Percentiles rank a stretch among this genome's conserved stretches.
These are phyloP conservation scores for Epinotia bilunana DNA, from an alignment of 2,888 invertebrate genomes.

Conservation along the genomic window DNA sequence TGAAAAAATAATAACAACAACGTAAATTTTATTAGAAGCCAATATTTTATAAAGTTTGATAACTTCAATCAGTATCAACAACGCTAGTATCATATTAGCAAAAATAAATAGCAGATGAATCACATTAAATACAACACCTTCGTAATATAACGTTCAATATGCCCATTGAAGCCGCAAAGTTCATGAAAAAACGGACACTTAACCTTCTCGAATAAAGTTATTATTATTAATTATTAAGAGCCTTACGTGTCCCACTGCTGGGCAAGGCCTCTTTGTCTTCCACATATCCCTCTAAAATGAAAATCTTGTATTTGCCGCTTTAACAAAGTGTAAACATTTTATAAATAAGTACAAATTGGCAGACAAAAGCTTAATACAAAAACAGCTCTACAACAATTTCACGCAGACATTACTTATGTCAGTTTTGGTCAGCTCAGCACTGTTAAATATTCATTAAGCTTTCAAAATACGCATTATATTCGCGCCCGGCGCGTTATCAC, in stretches of 20 bases:
- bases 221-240: too few species aligned
- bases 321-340: constrained; percentile 15
- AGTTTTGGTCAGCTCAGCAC: constrained; percentile 45
- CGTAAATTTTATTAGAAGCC: too few species aligned
- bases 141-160: background rate
- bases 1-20: too few species aligned
- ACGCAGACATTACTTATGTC: constrained; percentile 44
- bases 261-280: too few species aligned
- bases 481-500: constrained; percentile 58
- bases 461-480: constrained; percentile 50
- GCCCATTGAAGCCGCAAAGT: background rate
- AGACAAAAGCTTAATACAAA: constrained; percentile 42
- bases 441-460: constrained; percentile 46
- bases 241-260: too few species aligned
- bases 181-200: background rate
- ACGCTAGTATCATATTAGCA: too few species aligned
- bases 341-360: constrained; percentile 27
- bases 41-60: too few species aligned
- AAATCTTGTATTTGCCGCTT: background rate
- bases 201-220: too few species aligned
- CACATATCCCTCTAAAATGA: too few species aligned
- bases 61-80: too few species aligned
- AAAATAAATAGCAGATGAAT: too few species aligned
- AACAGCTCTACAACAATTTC: constrained; percentile 45
- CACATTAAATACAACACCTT: too few species aligned